Percentiles rank a stretch among this genome's conserved stretches.
Conservation (phyloP, 2,888 invertebrate genomes). For the Torymus tubicola region DNA sequence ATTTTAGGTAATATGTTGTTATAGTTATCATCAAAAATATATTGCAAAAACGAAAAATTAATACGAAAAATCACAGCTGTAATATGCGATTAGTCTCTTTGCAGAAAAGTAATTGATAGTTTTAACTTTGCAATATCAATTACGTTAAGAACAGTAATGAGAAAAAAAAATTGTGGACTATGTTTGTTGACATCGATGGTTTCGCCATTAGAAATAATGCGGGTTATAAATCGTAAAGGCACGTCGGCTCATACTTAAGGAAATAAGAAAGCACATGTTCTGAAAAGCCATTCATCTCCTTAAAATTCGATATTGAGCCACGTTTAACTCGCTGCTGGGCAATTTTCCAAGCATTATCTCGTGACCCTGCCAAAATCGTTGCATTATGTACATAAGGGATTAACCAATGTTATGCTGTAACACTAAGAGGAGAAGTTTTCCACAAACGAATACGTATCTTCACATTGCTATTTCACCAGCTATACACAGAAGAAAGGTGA, state of each 20-base stretch:
- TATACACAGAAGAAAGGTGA: neutral
- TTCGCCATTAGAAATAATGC: no score
- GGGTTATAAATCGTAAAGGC: neutral
- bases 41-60: no score
- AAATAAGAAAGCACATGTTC: neutral
- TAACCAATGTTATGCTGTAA: constrained; percentile 4
- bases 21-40: no score
- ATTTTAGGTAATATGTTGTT: no score
- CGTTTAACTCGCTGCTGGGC: constrained; percentile 11
- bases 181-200: no score
- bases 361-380: neutral
- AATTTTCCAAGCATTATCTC: constrained; percentile 9
- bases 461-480: neutral
- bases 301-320: constrained; percentile 9
- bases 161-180: no score
- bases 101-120: no score
- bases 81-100: no score
- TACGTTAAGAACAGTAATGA: no score
- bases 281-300: constrained; percentile 9
- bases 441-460: neutral
- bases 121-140: no score
- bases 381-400: neutral
- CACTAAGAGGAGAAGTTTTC: neutral
- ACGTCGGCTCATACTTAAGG: neutral
- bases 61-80: no score